These are phyloP conservation scores for Acanthurus tractus DNA, from an alignment of 2,797 vertebrate species.

Conservation along the genomic window DNA sequence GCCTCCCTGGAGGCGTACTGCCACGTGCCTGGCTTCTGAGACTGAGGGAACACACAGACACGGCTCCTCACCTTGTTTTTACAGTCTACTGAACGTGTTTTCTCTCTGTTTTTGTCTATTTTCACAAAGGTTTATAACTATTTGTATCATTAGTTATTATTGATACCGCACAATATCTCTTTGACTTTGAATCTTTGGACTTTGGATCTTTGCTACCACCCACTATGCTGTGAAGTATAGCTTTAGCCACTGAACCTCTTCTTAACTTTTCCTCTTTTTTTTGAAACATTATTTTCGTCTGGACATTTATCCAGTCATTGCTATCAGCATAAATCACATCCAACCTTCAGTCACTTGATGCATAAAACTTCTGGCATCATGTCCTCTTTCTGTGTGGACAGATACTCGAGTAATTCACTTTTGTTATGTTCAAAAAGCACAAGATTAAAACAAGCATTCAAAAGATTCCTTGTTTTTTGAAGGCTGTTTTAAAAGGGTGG, in stretches of 20 bases:
- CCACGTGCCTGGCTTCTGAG: slow-evolving; percentile 88
- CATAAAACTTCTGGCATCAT: slow-evolving; percentile 30
- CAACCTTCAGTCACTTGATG: slow-evolving; percentile 38
- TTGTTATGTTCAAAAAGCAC: slow-evolving; percentile 42
- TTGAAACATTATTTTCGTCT: slow-evolving; percentile 23
- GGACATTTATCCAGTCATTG: slow-evolving; percentile 48
- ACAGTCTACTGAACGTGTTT: slow-evolving; percentile 69
- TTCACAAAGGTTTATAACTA: slow-evolving; percentile 79
- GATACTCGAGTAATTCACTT: slow-evolving; percentile 43
- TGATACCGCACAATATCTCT: slow-evolving; percentile 71
- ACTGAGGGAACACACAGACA: slow-evolving; percentile 50
- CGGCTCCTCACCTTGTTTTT: slow-evolving; percentile 68
- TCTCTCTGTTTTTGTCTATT: slow-evolving; percentile 76
- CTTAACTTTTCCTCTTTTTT: slow-evolving; percentile 37
- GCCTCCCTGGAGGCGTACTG: slow-evolving; percentile 90
- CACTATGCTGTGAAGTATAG: slow-evolving; percentile 71
- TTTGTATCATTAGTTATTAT: slow-evolving; percentile 80
- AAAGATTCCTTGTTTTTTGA: slow-evolving; percentile 27
- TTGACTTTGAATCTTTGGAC: slow-evolving; percentile 69
- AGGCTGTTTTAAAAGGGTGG: slow-evolving; percentile 7
- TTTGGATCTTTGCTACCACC: slow-evolving; percentile 71
- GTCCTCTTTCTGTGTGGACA: slow-evolving; percentile 39
- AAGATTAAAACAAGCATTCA: slow-evolving; percentile 28
- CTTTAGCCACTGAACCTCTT: slow-evolving; percentile 60
- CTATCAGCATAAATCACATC: slow-evolving; percentile 39